Percentiles rank a stretch among this genome's conserved stretches.
Conservation (phyloP, 2,797 vertebrate species). For the Enteromius trimaculatus region DNA sequence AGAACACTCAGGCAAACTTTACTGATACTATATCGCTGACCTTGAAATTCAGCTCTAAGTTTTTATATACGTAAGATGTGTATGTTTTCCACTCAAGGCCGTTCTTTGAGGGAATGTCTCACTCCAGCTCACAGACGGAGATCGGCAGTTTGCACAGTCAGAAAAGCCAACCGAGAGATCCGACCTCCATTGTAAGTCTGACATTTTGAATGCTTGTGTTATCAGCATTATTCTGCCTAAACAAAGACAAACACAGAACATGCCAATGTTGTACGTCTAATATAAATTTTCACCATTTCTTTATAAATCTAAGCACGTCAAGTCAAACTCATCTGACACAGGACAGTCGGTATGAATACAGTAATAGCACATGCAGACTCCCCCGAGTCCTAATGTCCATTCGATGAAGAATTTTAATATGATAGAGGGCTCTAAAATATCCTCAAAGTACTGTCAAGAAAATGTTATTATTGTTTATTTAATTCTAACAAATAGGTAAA, state of each 20-base stretch:
- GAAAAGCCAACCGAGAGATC: constrained; percentile 62
- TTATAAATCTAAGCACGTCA: not conserved
- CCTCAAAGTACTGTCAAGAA: too few species aligned
- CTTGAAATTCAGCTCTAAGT: not conserved
- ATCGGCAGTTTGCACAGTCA: constrained; percentile 66
- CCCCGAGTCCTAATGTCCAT: too few species aligned
- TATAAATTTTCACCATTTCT: too few species aligned
- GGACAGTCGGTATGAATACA: too few species aligned
- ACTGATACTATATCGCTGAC: not conserved
- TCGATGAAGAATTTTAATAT: too few species aligned
- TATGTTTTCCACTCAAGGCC: constrained; percentile 66
- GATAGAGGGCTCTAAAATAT: too few species aligned
- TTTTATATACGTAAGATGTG: constrained; percentile 11
- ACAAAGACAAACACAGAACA: not conserved
- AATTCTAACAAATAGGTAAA: too few species aligned
- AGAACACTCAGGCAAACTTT: not conserved
- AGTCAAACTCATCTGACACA: not conserved
- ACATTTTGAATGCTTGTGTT: not conserved
- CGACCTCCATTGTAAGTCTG: constrained; percentile 30
- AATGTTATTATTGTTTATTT: too few species aligned
- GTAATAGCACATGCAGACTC: too few species aligned
- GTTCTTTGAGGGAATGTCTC: constrained; percentile 75
- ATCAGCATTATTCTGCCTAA: not conserved
- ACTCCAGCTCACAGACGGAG: constrained; percentile 74
- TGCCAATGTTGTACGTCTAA: not conserved